These are phyloP conservation scores for Scleropages formosus DNA, from an alignment of 2,797 vertebrate genomes.

Conservation along the genomic window DNA sequence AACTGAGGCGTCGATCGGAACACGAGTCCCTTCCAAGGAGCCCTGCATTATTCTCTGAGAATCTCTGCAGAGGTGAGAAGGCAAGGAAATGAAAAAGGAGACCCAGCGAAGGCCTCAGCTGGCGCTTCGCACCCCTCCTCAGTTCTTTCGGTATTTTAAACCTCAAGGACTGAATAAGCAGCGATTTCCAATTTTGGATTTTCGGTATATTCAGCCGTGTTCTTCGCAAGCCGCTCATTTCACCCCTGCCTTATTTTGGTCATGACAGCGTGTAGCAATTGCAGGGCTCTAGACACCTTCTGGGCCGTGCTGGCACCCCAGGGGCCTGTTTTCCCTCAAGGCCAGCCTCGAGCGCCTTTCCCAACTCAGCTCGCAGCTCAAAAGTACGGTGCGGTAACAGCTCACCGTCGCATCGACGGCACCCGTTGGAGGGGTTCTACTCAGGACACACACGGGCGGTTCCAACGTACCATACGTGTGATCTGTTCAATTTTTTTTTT, in stretches of 20 bases:
- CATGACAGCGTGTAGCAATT: not conserved
- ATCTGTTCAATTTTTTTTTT: not conserved
- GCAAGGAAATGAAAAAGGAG: not conserved
- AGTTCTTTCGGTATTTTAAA: not conserved
- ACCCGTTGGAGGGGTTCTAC: too few species aligned
- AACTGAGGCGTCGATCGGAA: not conserved
- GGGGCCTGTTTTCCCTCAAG: constrained; percentile 17
- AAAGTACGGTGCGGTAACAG: not conserved
- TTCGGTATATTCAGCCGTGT: not conserved
- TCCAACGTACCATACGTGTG: too few species aligned
- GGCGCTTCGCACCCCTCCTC: not conserved
- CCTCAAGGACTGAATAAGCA: not conserved
- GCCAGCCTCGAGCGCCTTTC: not conserved
- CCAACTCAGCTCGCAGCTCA: not conserved
- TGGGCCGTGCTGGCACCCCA: not conserved
- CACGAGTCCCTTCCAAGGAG: not conserved
- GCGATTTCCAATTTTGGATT: not conserved
- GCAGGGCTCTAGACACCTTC: not conserved
- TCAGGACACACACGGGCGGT: too few species aligned
- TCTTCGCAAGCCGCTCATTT: not conserved
- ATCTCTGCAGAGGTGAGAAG: not conserved
- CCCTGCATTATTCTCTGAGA: not conserved
- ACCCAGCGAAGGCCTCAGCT: not conserved
- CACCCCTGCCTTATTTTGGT: not conserved
- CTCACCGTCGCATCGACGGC: too few species aligned